Base-by-base conservation (phyloP, 2,113 vertebrate species). In the Dissostichus mawsoni region DNA sequence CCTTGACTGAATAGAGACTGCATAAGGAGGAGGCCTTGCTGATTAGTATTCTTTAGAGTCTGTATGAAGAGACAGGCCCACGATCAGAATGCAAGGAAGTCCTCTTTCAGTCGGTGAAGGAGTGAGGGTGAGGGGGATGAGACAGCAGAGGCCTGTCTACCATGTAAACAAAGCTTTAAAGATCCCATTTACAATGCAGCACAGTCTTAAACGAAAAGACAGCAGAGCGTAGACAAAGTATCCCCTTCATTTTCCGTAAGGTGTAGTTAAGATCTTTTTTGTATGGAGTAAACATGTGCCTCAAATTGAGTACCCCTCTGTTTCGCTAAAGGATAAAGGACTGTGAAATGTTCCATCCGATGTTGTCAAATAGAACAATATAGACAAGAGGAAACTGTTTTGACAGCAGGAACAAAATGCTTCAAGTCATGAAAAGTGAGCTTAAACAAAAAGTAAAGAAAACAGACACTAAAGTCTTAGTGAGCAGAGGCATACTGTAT, bases 31-130 rank as follows among this genome's bases (percentile, higher is more conserved):
- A 84, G 75, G 83, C 77, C 87, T 36, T 64, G 64, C 86, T 92
- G 80, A 92, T 95, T 93, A 95, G 93, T 93, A 94, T 94, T 95
- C 93, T 88, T 87, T 82, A 80, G 87, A 89, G 89, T 50, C 51
- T 1, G 61, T 85, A 76, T 2, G 56, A 92, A 90, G 84, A 87
- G 91, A 87, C 82, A 89, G 87, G 65, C 85, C 82, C 48, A 3
- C 72, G 62, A 92, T 94, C 91, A 93, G 79, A 93, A 93, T 92
- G 89, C 92, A 94, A 94, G 90, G 90, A 93, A 91, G 92, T 93
- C 89, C 82, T 93, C 89, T 89, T 87, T 92, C 86, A 90, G 85
- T 75, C 76, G n/a, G 48, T 9, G 75, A 63, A 82, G 70, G 87
- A 82, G 80, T 71, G 81, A 74, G 80, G 86, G 83, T 69, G 86